Evolutionary conservation across 2,797 vertebrate species (phyloP).

Genomic region (Phataginus tricuspis): DNA sequence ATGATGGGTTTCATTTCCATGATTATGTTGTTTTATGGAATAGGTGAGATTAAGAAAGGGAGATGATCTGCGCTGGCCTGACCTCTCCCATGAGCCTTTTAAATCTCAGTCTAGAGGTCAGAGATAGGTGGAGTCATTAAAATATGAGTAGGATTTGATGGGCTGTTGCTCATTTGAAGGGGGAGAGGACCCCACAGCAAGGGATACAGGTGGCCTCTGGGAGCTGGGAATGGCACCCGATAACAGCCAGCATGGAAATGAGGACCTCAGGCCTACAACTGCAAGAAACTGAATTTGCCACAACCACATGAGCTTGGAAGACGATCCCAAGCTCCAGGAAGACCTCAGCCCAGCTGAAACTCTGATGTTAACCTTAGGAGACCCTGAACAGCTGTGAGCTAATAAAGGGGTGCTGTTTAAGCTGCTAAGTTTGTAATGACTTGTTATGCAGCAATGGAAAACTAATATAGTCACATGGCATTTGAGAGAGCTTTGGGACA

Average conservation of each 20-base stretch:
- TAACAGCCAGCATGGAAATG: background rate
- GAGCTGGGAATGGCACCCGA: background rate
- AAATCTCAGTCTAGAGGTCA: background rate
- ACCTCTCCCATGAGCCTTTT: background rate
- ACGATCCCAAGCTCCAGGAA: background rate
- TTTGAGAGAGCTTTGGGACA: background rate
- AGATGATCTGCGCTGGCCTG: background rate
- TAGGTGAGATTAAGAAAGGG: background rate
- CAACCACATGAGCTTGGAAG: background rate
- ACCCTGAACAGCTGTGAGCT: background rate
- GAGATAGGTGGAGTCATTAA: background rate
- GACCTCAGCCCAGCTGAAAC: background rate
- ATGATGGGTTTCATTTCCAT: background rate
- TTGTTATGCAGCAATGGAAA: background rate
- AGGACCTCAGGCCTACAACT: background rate
- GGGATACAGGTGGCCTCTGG: background rate
- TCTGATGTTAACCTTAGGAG: background rate
- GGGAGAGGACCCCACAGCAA: background rate
- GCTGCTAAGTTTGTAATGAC: background rate
- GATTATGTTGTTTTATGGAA: background rate
- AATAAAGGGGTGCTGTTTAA: background rate
- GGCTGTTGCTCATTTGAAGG: background rate
- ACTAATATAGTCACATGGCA: background rate
- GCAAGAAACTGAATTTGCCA: background rate
- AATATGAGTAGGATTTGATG: background rate